Evolutionary conservation across 2,797 vertebrate species (phyloP).

Genomic region (Malurus splendens): DNA sequence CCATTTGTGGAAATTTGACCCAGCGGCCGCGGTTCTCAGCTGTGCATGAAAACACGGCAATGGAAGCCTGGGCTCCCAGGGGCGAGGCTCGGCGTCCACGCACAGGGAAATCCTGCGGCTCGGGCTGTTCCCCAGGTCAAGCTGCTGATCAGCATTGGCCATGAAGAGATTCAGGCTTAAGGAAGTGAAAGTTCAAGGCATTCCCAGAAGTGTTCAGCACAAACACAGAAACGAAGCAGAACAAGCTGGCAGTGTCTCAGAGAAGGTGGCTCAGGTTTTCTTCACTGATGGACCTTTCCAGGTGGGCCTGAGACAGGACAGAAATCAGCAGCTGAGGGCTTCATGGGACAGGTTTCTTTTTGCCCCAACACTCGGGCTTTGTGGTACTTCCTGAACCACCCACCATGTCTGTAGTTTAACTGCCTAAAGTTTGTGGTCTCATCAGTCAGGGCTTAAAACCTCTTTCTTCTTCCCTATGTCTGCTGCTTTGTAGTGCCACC

Average conservation of each 20-base stretch:
- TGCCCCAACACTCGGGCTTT: not conserved
- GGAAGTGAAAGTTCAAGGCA: constrained; percentile 15
- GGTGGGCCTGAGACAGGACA: not conserved
- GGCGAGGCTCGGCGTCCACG: not conserved
- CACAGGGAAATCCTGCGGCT: not conserved
- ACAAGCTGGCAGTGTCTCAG: not conserved
- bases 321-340: constrained; percentile 2
- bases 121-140: not conserved
- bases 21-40: constrained; percentile 23
- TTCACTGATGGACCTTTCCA: not conserved
- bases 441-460: not conserved
- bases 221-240: not conserved
- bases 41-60: not conserved
- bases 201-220: not conserved
- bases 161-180: constrained; percentile 1
- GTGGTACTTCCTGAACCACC: not conserved
- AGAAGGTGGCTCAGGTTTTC: not conserved
- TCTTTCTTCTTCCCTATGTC: not conserved
- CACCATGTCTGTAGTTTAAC: not conserved
- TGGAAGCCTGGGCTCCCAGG: constrained; percentile 5
- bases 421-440: not conserved
- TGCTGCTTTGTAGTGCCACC: not conserved
- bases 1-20: constrained; percentile 31
- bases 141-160: constrained; percentile 4
- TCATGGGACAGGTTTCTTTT: not conserved